Evolutionary conservation across 1,140 invertebrate species (phyloP).

Genomic region (Eumaeus atala): DNA sequence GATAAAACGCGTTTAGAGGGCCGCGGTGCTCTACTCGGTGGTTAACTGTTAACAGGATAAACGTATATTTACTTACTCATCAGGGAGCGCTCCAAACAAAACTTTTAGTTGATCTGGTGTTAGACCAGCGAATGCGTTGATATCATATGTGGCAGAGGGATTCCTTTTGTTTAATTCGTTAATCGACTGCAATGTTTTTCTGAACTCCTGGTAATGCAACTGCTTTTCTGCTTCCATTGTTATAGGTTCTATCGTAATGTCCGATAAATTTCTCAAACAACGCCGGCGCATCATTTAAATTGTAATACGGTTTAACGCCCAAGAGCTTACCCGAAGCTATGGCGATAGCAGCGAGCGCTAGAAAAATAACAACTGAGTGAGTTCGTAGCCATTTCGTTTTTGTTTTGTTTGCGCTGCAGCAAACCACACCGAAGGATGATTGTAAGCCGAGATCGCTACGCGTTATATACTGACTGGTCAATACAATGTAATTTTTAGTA

Average conservation of each 20-base stretch:
- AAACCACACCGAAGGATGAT: no score
- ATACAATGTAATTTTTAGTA: constrained; percentile 25
- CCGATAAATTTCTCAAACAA: constrained; percentile 37
- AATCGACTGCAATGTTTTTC: constrained; percentile 5
- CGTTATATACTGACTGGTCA: no score
- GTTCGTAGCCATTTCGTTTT: not conserved
- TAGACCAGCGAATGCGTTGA: constrained; percentile 19
- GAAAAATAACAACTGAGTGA: not conserved
- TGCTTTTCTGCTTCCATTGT: constrained; percentile 11
- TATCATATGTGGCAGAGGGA: constrained; percentile 2
- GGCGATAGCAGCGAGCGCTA: not conserved
- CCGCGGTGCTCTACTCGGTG: no score
- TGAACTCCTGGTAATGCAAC: constrained; percentile 5
- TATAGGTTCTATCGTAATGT: constrained; percentile 31
- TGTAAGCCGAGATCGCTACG: no score
- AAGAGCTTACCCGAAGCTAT: no score
- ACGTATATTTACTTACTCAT: no score
- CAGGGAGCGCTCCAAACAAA: no score
- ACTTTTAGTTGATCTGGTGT: constrained; percentile 11
- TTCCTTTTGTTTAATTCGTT: constrained; percentile 2
- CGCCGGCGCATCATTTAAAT: constrained; percentile 27
- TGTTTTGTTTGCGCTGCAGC: no score
- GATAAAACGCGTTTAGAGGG: no score
- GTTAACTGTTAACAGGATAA: no score
- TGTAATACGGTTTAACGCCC: constrained; percentile 23